phyloP scores from a whole-genome alignment of 2,113 vertebrate genomes.

The Ammodytes marinus region DNA sequence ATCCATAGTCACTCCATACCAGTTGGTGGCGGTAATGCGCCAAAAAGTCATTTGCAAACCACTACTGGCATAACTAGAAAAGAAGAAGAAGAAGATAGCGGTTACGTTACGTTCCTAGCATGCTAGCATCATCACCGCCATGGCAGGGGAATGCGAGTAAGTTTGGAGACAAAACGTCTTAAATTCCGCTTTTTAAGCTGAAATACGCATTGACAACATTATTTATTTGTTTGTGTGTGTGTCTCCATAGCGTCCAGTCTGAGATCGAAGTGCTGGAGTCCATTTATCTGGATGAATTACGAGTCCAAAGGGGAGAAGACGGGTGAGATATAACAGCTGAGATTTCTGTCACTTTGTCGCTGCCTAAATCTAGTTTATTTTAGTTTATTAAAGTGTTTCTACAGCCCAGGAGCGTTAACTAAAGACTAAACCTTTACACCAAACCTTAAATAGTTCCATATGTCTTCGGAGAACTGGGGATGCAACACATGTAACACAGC shows the following conservation, averaged over 20 bases:
- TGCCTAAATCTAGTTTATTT: too few species aligned
- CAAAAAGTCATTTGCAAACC: too few species aligned
- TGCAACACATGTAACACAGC: too few species aligned
- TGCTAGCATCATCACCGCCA: constrained; percentile 50
- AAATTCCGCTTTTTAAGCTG: neutral
- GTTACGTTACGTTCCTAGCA: neutral
- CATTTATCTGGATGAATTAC: constrained; percentile 95
- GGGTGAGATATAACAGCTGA: constrained; percentile 78
- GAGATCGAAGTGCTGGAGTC: constrained; percentile 96
- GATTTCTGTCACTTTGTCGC: neutral
- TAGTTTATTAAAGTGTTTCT: too few species aligned
- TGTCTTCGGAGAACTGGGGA: too few species aligned
- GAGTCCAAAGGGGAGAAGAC: constrained; percentile 80
- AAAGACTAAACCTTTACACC: too few species aligned
- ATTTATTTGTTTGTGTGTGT: neutral
- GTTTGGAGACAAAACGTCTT: constrained; percentile 42
- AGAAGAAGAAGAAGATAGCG: too few species aligned
- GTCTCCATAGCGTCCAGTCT: constrained; percentile 83
- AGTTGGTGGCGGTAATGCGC: too few species aligned
- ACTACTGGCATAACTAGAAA: too few species aligned
- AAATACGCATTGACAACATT: neutral
- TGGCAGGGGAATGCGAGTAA: constrained; percentile 86
- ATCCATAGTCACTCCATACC: too few species aligned
- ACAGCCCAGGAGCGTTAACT: too few species aligned
- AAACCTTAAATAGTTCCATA: too few species aligned